Evolutionary conservation across 2,797 vertebrate genomes (phyloP), one percentile per base, ranked within the genome.

Genomic region (Bradypodion ventrale): DNA sequence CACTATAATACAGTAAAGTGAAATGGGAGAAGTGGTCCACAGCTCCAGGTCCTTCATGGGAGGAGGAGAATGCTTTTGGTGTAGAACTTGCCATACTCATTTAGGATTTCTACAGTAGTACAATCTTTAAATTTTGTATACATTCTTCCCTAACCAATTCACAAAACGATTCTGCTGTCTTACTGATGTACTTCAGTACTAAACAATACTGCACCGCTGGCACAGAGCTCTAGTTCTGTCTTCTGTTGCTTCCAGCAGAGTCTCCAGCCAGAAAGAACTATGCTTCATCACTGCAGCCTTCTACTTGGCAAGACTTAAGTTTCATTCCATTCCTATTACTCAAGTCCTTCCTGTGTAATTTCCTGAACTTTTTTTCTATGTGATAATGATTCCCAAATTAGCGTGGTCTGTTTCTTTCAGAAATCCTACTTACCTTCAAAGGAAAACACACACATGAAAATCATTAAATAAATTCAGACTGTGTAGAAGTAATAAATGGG

Each of bases 271-370:
- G 42, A 65, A 65, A 56, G 59, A 79, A 79, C 84, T 56, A 59
- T 27, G 10, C 56, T 69, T 84, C 79, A 84, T 84, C 76, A 66
- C 25, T 79, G 35, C 27, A 79, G 69, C 59, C 83, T 84, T 79
- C 69, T 74, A 74, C 69, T 84, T 84, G 76, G 83, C 76, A 84
- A 76, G 44, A n/a, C 19, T 73, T n/a, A 23, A n/a, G 29, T 74
- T 79, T 66, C 83, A 84, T 84, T 84, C 83, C 76, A 79, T 84
- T 84, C 84, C 76, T 79, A 52, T 84, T 79, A 84, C 68, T 79
- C 40, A n/a, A 40, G 69, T 56, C 65, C 69, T 79, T 84, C 76
- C 83, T 79, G 44, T 79, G 60, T 16, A 84, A 79, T 42, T 84
- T 84, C 77, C 83, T 56, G 32, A 78, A 73, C 76, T 59, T 56